Evolutionary conservation across 2,797 vertebrate genomes (phyloP).

Genomic region (Esox masquinongy): DNA sequence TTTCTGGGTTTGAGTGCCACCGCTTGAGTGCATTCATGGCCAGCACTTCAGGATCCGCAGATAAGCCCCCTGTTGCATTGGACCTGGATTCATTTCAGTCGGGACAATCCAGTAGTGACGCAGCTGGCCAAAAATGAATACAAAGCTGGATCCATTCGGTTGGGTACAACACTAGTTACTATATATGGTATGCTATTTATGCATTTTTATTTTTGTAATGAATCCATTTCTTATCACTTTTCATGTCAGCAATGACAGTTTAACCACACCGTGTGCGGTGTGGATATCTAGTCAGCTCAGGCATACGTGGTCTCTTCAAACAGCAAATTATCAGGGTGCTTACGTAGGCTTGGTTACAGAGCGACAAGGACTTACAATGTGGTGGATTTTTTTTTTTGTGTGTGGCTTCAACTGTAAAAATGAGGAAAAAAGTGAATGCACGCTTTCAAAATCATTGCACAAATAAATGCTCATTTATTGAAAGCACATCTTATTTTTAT

Average conservation of each 20-base stretch:
- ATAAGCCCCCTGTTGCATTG: not conserved
- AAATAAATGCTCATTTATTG: too few species aligned
- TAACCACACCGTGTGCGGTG: not conserved
- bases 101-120: not conserved
- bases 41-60: not conserved
- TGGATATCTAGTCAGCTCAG: not conserved
- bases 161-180: not conserved
- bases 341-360: not conserved
- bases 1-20: constrained; percentile 5
- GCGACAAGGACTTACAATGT: not conserved
- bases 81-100: not conserved
- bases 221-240: not conserved
- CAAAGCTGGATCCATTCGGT: not conserved
- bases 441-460: too few species aligned
- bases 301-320: not conserved
- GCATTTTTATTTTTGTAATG: too few species aligned
- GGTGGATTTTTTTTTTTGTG: not conserved
- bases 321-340: not conserved
- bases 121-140: not conserved
- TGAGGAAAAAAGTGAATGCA: too few species aligned
- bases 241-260: not conserved
- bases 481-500: not conserved
- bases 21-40: not conserved
- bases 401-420: too few species aligned
- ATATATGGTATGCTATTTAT: constrained; percentile 1